These are phyloP conservation scores for Tenebrosternarchus preto DNA, from an alignment of 2,113 vertebrate genomes.

Conservation along the genomic window DNA sequence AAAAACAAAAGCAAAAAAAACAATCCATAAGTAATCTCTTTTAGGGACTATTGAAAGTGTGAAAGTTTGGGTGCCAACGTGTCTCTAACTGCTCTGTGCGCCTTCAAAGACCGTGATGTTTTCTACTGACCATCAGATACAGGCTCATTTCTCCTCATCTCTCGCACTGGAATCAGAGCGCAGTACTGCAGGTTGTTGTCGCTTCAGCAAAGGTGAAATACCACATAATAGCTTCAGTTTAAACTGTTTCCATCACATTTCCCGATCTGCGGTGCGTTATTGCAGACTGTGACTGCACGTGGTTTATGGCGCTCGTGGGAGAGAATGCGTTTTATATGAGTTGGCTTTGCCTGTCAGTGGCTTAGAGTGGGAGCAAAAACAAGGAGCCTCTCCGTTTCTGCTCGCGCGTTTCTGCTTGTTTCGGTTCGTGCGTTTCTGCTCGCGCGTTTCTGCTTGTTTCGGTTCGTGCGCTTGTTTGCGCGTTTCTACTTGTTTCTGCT, in stretches of 20 bases:
- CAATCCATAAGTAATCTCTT: too few species aligned
- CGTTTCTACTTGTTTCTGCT: slow-evolving; percentile 17
- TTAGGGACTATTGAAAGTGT: slow-evolving; percentile 10
- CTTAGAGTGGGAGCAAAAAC: slow-evolving; percentile 22
- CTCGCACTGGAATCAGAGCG: too few species aligned
- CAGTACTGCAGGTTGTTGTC: neutral
- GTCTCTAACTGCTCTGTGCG: neutral
- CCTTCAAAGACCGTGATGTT: slow-evolving; percentile 2
- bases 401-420: slow-evolving; percentile 7
- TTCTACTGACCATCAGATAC: slow-evolving; percentile 22
- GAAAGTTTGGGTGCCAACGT: slow-evolving; percentile 28
- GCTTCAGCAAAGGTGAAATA: slow-evolving; percentile 36
- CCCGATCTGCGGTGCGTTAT: neutral
- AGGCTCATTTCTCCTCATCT: neutral
- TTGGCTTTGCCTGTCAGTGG: slow-evolving; percentile 18
- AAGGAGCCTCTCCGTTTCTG: neutral
- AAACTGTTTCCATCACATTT: neutral
- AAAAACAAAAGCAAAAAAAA: too few species aligned
- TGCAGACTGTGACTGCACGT: slow-evolving; percentile 18
- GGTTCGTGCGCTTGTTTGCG: too few species aligned
- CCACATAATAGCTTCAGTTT: neutral
- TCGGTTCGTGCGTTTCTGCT: too few species aligned
- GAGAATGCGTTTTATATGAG: slow-evolving; percentile 12
- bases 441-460: neutral
- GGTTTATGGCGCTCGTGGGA: slow-evolving; percentile 6